phyloP scores from a whole-genome alignment of 2,888 invertebrate genomes.

The Pinctada fucata region DNA sequence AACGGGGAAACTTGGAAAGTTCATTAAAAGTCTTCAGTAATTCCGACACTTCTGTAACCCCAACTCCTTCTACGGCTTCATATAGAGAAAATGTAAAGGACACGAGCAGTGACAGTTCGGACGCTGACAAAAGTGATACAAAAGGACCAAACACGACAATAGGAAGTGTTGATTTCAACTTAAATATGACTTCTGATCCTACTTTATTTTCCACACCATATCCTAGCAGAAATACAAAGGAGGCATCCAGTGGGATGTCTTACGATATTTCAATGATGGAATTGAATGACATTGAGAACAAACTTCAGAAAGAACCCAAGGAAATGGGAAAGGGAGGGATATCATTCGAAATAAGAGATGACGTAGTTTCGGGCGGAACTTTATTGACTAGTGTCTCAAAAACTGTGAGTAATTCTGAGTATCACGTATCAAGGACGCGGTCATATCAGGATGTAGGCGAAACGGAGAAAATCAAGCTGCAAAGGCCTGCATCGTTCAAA shows the following conservation, averaged over 20 bases:
- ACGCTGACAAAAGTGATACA: constrained; percentile 18
- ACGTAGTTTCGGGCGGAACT: constrained; percentile 52
- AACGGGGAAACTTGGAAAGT: constrained; percentile 37
- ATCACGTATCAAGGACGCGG: constrained; percentile 25
- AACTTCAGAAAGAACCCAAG: constrained; percentile 41
- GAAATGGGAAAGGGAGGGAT: constrained; percentile 51
- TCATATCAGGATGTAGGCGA: constrained; percentile 25
- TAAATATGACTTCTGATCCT: constrained; percentile 51
- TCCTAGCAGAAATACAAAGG: constrained; percentile 56
- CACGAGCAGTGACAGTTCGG: constrained; percentile 14
- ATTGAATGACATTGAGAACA: constrained; percentile 52
- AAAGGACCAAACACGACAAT: constrained; percentile 28
- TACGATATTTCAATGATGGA: constrained; percentile 62
- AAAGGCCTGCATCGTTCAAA: constrained; percentile 54
- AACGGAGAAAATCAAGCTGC: constrained; percentile 21
- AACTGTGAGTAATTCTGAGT: constrained; percentile 8
- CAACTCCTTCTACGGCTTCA: neutral
- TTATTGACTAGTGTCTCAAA: constrained; percentile 18
- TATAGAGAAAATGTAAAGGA: constrained; percentile 5
- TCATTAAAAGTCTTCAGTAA: constrained; percentile 3
- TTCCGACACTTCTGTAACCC: constrained; percentile 1
- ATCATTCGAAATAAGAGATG: constrained; percentile 65
- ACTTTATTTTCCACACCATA: constrained; percentile 52
- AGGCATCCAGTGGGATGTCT: constrained; percentile 50
- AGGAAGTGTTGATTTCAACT: constrained; percentile 43